Conservation (phyloP, 2,888 invertebrate genomes). For the Mimachlamys varia region DNA sequence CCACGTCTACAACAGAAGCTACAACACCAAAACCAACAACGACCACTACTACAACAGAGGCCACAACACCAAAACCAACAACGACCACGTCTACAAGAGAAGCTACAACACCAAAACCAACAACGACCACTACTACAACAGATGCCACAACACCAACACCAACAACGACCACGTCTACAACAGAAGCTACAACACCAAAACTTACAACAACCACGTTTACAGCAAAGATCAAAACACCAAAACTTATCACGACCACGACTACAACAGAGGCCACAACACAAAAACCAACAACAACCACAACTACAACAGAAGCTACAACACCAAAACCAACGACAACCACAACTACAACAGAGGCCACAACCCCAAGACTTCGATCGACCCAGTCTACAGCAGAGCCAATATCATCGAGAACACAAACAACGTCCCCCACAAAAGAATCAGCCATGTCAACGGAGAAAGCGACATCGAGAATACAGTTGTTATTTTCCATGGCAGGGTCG, state of each 20-base stretch:
- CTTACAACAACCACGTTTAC: neutral
- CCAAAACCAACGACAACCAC: conserved; percentile 46
- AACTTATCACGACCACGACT: neutral
- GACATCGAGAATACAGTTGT: no score
- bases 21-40: no score
- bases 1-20: no score
- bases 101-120: no score
- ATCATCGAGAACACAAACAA: conserved; percentile 42
- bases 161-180: no score
- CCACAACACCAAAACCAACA: no score
- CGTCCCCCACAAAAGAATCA: conserved; percentile 43
- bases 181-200: no score
- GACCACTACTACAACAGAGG: no score
- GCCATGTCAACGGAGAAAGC: conserved; percentile 42
- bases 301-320: conserved; percentile 41
- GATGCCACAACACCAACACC: no score
- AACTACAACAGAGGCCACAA: conserved; percentile 42
- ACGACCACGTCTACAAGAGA: no score
- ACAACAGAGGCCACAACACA: neutral
- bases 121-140: no score
- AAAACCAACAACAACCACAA: conserved; percentile 10
- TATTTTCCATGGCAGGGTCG: no score
- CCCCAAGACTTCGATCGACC: conserved; percentile 41
- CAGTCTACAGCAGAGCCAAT: conserved; percentile 40
- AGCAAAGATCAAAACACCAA: neutral